Evolutionary conservation across 2,797 vertebrate genomes (phyloP), one percentile per base, ranked within the genome.

Genomic region (Sebastes baramenuke): DNA sequence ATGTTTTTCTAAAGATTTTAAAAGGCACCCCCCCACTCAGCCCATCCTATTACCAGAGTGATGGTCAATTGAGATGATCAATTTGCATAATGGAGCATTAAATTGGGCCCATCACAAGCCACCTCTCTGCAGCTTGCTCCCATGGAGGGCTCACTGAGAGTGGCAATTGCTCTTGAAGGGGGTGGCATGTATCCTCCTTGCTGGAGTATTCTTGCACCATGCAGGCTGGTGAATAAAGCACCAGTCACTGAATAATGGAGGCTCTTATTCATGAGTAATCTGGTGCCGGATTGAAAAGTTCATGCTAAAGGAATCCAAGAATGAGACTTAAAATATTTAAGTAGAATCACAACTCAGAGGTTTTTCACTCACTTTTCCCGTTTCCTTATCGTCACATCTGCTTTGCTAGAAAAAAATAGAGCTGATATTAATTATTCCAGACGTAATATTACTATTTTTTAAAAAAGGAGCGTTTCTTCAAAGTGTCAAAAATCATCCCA

Each of bases 41-140:
- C 90, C 89, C 73, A 52, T 89, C 92, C 93, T 92, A 94, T 96
- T 95, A 95, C 90, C 90, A 82, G 87, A 94, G 90, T 85, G 94
- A 95, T 95, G 95, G 95, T 96, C 95, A 96, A 96, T 96, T 96
- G 95, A 95, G 95, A 96, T 95, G 95, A 96, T 94, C 95, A 95
- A 96, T 96, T 96, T 96, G 92, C 95, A 96, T 96, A 96, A 96
- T 96, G 95, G 95, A 94, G 94, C 95, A 94, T 96, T 95, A 96
- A 96, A 96, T 96, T 96, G 94, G 84, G 88, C 92, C 89, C 95
- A 93, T 95, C 94, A 92, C 91, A 34, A 90, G 86, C 89, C 92
- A 87, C 90, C 92, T 87, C 90, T 90, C 90, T 79, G 92, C 89
- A 88, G 92, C 85, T 86, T 90, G 88, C 91, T 94, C 86, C 92